Evolutionary conservation across 2,113 vertebrate genomes (phyloP).

Genomic region (Pseudorectes ferrugineus): DNA sequence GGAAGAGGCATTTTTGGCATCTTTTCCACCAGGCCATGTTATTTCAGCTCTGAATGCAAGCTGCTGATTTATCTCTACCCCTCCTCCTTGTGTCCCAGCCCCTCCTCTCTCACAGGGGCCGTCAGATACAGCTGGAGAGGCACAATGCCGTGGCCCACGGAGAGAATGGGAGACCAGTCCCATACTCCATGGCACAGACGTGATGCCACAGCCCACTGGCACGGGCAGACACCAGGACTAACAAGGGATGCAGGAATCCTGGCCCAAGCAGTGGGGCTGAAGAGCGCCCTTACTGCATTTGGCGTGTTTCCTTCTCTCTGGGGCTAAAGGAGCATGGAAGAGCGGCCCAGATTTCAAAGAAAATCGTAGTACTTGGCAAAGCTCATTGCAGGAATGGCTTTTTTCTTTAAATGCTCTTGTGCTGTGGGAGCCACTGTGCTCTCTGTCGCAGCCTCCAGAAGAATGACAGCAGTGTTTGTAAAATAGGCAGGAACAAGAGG

Average conservation of each 20-base stretch:
- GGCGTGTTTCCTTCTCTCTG: accelerated
- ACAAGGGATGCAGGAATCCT: not conserved
- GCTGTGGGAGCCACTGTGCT: not conserved
- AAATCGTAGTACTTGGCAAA: not conserved
- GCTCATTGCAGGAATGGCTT: not conserved
- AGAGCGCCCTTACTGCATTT: accelerated
- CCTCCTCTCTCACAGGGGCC: not conserved
- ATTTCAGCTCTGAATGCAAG: not conserved
- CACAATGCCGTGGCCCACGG: not conserved
- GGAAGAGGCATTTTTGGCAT: not conserved
- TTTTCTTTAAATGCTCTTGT: not conserved
- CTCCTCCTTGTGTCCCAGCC: not conserved
- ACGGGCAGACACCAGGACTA: not conserved
- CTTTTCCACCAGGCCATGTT: not conserved
- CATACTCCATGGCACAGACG: not conserved
- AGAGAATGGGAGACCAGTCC: not conserved
- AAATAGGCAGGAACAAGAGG: not conserved
- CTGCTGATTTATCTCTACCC: not conserved
- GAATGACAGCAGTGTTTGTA: not conserved
- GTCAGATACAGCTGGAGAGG: not conserved
- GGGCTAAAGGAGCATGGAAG: not conserved
- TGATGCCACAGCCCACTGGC: not conserved
- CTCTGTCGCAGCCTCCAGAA: not conserved
- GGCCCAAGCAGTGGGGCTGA: accelerated
- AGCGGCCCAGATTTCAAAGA: not conserved